Evolutionary conservation across 2,888 invertebrate genomes (phyloP).

Genomic region (Watsonalla cultraria): DNA sequence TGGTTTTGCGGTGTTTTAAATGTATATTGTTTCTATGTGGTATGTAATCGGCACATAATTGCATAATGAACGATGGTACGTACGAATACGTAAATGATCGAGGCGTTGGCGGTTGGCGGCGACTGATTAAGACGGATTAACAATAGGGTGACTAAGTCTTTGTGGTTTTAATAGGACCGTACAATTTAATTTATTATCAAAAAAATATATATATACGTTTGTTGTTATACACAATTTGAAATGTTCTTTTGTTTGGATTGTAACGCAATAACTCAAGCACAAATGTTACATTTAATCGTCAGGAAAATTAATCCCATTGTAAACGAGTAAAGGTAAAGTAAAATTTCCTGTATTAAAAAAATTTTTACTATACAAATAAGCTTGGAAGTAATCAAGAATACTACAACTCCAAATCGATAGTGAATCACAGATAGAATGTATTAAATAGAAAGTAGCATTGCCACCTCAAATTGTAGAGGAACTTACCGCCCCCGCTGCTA

Average conservation of each 20-base stretch:
- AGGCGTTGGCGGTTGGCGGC: slow-evolving; percentile 32
- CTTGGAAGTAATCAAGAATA: no score
- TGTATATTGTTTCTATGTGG: slow-evolving; percentile 8
- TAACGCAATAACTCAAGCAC: no score
- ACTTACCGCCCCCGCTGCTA: neutral
- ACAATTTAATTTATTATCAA: no score
- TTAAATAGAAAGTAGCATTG: neutral
- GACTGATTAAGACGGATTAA: slow-evolving; percentile 64
- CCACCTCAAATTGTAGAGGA: neutral
- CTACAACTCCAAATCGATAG: neutral
- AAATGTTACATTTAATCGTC: no score
- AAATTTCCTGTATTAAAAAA: no score
- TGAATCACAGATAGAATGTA: neutral
- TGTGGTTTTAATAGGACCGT: neutral
- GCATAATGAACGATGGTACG: slow-evolving; percentile 40
- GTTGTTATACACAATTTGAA: no score
- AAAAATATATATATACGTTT: no score
- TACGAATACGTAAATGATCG: slow-evolving; percentile 32
- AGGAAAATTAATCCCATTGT: no score
- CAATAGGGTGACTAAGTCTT: slow-evolving; percentile 25
- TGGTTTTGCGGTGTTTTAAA: neutral
- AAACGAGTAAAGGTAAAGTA: no score
- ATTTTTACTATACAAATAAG: no score
- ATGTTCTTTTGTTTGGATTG: no score
- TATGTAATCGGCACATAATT: slow-evolving; percentile 30